Conservation (phyloP, 2,113 vertebrate genomes). For the Gallinago paraguaiae region DNA sequence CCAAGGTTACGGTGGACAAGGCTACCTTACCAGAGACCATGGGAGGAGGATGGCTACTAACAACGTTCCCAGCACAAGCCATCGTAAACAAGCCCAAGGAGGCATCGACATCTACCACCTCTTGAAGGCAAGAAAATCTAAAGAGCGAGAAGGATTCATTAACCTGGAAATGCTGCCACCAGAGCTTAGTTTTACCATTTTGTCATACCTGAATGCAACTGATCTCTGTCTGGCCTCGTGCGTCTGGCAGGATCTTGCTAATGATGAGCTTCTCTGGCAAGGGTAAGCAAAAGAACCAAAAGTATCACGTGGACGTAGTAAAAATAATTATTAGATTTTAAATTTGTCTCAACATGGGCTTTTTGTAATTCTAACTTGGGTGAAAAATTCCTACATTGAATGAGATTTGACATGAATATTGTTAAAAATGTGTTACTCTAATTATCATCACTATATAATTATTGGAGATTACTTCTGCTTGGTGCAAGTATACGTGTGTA, state of each 20-base stretch:
- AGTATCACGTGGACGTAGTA: not conserved
- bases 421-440: not conserved
- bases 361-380: not conserved
- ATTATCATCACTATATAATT: not conserved
- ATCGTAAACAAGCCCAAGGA: conserved; percentile 83
- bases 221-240: conserved; percentile 97
- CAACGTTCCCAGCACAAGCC: conserved; percentile 55
- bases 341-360: not conserved
- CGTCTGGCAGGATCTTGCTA: conserved; percentile 96
- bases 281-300: conserved; percentile 80
- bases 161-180: conserved; percentile 97
- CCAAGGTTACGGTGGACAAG: conserved; percentile 84
- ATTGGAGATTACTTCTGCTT: not conserved
- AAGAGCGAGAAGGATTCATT: conserved; percentile 90
- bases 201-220: conserved; percentile 98
- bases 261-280: conserved; percentile 97
- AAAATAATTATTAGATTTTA: not conserved
- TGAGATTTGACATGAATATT: not conserved
- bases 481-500: not conserved
- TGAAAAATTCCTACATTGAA: not conserved
- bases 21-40: conserved; percentile 78
- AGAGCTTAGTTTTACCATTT: conserved; percentile 95
- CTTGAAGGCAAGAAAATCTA: conserved; percentile 86
- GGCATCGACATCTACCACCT: conserved; percentile 92
- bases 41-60: conserved; percentile 74